Percentiles rank a stretch among this genome's conserved stretches.
Evolutionary conservation across 1,140 invertebrate genomes (phyloP).

Genomic region (Bradynema listronoti): DNA sequence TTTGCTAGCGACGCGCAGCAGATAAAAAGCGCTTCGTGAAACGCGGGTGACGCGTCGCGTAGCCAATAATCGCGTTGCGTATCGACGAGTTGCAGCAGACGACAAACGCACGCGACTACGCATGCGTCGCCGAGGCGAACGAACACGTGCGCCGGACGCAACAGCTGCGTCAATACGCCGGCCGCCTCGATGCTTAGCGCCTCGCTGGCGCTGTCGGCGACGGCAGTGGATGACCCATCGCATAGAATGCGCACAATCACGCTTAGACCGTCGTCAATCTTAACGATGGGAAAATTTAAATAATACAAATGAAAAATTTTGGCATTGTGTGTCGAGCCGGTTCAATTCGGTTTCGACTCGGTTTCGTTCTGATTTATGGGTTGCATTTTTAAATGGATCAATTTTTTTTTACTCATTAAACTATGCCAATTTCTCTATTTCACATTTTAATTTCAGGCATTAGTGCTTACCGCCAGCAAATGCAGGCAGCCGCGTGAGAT

Average conservation of each 20-base stretch:
- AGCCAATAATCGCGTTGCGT: no score
- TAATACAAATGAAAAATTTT: neutral
- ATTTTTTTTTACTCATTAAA: no score
- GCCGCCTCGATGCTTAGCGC: constrained; percentile 22
- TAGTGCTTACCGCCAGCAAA: constrained; percentile 20
- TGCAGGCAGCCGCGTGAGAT: constrained; percentile 25
- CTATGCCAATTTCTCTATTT: no score
- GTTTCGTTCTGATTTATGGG: no score
- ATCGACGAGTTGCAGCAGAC: constrained; percentile 8
- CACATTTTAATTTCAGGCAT: no score
- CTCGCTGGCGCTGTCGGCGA: no score
- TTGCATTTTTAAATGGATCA: no score
- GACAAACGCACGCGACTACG: neutral
- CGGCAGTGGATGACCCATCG: constrained; percentile 10
- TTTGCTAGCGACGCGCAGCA: constrained; percentile 24
- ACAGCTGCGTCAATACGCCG: constrained; percentile 16
- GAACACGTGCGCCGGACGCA: constrained; percentile 15
- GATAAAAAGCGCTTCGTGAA: no score
- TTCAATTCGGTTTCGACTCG: no score
- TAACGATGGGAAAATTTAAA: neutral
- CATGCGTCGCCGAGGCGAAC: neutral
- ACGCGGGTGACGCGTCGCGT: no score
- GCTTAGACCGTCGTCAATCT: constrained; percentile 28
- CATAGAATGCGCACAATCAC: constrained; percentile 24
- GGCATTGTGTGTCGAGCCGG: neutral